phyloP scores from a whole-genome alignment of 2,797 vertebrate species.

The Pampus argenteus region DNA sequence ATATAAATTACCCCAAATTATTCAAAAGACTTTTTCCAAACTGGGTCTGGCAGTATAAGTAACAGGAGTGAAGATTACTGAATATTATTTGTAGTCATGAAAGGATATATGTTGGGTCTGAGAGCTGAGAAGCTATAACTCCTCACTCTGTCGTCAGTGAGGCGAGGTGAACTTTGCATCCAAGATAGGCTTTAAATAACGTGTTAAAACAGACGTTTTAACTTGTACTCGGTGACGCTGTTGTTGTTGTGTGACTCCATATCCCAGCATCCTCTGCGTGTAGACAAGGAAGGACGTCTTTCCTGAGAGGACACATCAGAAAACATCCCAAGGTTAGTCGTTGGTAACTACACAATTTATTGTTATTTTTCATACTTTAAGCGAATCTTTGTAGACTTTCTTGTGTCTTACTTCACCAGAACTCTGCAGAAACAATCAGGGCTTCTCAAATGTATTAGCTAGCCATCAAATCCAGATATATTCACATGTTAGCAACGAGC shows the following conservation, averaged over 20 bases:
- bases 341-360: rapidly evolving
- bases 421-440: rapidly evolving
- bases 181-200: neutral
- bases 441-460: neutral
- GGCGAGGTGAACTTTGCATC: neutral
- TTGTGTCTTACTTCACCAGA: rapidly evolving
- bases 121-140: too few relatives aligned
- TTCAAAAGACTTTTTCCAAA: too few relatives aligned
- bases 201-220: too few relatives aligned
- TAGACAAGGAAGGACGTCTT: constrained; percentile 44
- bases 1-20: too few relatives aligned
- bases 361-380: neutral
- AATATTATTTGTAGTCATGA: too few relatives aligned
- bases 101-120: neutral
- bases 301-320: constrained; percentile 60
- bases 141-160: neutral
- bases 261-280: constrained; percentile 79
- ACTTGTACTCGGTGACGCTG: too few relatives aligned
- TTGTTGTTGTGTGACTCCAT: neutral
- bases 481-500: constrained; percentile 10
- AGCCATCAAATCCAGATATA: neutral
- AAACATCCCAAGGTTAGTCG: constrained; percentile 72
- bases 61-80: too few relatives aligned
- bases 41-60: too few relatives aligned
- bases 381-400: rapidly evolving